Percentiles rank a stretch among this genome's conserved stretches.
Evolutionary conservation across 2,113 vertebrate genomes (phyloP).

Genomic region (Zingel zingel): DNA sequence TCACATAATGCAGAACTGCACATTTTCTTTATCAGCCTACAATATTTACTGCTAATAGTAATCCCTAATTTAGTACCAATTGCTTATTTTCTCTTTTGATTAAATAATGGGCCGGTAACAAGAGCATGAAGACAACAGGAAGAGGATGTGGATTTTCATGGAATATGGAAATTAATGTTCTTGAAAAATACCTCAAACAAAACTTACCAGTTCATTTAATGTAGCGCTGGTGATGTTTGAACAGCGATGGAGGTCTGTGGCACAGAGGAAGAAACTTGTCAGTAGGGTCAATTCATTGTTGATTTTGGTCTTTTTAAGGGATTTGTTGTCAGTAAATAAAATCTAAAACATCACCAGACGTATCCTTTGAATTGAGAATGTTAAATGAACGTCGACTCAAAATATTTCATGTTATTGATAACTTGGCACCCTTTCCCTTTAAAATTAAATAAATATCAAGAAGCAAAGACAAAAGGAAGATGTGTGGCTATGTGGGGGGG

Average conservation of each 20-base stretch:
- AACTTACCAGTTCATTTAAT: conserved; percentile 14
- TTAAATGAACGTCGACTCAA: background rate
- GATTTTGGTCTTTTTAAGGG: background rate
- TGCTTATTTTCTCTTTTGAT: background rate
- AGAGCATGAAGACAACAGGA: background rate
- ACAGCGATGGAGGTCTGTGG: background rate
- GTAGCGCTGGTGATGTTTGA: background rate
- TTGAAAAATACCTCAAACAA: conserved; percentile 5
- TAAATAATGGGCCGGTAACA: background rate
- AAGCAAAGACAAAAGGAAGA: background rate
- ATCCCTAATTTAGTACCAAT: too few relatives aligned
- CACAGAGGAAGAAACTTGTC: background rate
- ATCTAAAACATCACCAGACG: background rate
- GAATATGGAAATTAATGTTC: background rate
- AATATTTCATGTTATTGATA: background rate
- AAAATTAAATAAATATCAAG: background rate
- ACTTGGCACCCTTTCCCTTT: background rate
- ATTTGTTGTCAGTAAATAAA: background rate
- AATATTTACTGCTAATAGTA: background rate
- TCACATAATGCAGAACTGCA: background rate
- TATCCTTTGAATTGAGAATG: background rate
- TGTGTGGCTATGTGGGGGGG: background rate
- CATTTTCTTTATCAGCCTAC: background rate
- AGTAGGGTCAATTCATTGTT: background rate
- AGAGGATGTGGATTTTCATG: background rate